phyloP scores from a whole-genome alignment of 2,797 vertebrate species.

The Sebastiscus albofasciatus region DNA sequence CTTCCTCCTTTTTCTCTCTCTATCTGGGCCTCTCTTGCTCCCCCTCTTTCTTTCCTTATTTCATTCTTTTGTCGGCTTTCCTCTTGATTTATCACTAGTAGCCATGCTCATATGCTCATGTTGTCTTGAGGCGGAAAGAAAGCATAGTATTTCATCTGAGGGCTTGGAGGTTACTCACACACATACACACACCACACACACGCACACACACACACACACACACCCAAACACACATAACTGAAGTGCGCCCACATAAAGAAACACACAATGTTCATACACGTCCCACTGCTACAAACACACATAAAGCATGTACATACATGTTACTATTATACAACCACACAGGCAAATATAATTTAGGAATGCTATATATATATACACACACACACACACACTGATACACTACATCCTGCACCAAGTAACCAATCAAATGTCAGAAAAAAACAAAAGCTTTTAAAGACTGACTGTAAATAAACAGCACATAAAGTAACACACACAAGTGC shows the following conservation, averaged over 20 bases:
- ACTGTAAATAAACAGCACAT: neutral
- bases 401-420: neutral
- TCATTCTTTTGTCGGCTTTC: slow-evolving; percentile 9
- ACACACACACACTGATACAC: neutral
- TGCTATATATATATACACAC: neutral
- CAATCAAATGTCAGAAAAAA: neutral
- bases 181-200: slow-evolving; percentile 4
- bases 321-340: neutral
- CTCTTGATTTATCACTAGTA: slow-evolving; percentile 62
- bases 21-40: neutral
- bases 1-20: neutral
- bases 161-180: slow-evolving; percentile 21
- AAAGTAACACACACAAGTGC: neutral
- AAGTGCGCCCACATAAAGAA: neutral
- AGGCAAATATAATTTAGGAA: neutral
- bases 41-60: slow-evolving; percentile 1
- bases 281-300: neutral
- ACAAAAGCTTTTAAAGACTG: neutral
- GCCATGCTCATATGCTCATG: slow-evolving; percentile 47
- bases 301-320: neutral
- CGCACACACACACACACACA: neutral
- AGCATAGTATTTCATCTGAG: slow-evolving; percentile 50
- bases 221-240: neutral
- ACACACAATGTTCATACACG: neutral
- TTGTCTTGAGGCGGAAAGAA: slow-evolving; percentile 52